These are phyloP conservation scores for Melanostoma mellinum DNA, from an alignment of 2,888 invertebrate genomes.

Conservation along the genomic window DNA sequence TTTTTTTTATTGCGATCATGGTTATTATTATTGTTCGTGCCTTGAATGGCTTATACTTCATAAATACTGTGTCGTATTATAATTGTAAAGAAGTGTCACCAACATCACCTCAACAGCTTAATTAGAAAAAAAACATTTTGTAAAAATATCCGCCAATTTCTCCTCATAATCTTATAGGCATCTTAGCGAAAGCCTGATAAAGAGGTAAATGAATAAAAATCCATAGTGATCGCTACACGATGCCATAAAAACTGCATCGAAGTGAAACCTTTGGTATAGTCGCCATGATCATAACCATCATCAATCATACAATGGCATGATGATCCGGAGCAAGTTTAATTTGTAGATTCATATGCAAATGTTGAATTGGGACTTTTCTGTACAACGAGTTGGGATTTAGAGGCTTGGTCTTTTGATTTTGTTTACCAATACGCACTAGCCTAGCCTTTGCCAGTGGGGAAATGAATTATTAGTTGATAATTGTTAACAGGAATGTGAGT, in stretches of 20 bases:
- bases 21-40: conserved; percentile 27
- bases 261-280: conserved; percentile 47
- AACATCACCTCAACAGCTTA: conserved; percentile 33
- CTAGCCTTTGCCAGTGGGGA: neutral
- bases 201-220: conserved; percentile 38
- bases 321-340: conserved; percentile 23
- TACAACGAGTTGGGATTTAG: neutral
- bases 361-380: conserved; percentile 6
- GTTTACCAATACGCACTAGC: neutral
- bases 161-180: neutral
- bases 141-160: conserved; percentile 22
- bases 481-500: too few relatives aligned
- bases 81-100: conserved; percentile 30
- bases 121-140: conserved; percentile 28
- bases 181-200: conserved; percentile 44
- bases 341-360: conserved; percentile 22
- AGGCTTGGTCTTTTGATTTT: conserved; percentile 3
- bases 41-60: conserved; percentile 4
- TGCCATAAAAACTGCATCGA: conserved; percentile 40
- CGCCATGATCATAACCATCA: conserved; percentile 21
- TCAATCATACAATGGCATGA: conserved; percentile 27
- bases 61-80: conserved; percentile 4
- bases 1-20: conserved; percentile 36
- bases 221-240: conserved; percentile 16
- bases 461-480: too few relatives aligned